Evolutionary conservation across 1,140 invertebrate species (phyloP).

Genomic region (Hylaeus anthracinus): DNA sequence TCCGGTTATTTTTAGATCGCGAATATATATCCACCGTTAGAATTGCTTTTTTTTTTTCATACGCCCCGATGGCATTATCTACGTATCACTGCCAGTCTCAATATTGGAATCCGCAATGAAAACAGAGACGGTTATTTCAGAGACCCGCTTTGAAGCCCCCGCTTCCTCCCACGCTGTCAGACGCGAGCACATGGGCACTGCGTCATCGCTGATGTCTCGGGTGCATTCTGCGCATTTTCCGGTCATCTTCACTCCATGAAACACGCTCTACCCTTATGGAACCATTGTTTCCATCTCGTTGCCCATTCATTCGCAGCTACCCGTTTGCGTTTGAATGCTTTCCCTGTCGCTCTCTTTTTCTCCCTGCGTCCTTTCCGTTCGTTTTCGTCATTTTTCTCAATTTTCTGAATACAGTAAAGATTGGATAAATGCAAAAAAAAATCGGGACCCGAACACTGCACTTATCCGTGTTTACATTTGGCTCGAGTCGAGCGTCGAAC

Average conservation of each 20-base stretch:
- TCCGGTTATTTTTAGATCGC: too few species aligned
- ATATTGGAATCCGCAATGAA: background rate
- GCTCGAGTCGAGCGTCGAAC: too few species aligned
- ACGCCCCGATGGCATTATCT: background rate
- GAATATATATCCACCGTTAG: too few species aligned
- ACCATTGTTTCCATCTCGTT: background rate
- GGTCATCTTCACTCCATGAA: background rate
- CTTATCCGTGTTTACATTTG: too few species aligned
- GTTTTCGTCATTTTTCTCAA: background rate
- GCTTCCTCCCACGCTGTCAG: background rate
- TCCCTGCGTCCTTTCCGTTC: background rate
- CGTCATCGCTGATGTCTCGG: background rate
- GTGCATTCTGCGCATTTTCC: background rate
- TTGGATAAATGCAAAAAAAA: too few species aligned
- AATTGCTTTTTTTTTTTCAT: background rate
- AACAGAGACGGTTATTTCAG: constrained; percentile 7
- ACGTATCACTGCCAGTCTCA: background rate
- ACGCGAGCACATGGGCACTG: background rate
- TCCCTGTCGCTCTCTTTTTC: background rate
- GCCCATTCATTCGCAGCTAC: background rate
- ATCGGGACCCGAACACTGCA: too few species aligned
- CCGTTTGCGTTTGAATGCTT: background rate
- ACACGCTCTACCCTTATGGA: background rate
- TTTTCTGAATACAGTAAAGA: too few species aligned
- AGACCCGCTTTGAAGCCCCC: background rate